Evolutionary conservation across 2,888 invertebrate species (phyloP).

Genomic region (Scaptomyza tumidula): DNA sequence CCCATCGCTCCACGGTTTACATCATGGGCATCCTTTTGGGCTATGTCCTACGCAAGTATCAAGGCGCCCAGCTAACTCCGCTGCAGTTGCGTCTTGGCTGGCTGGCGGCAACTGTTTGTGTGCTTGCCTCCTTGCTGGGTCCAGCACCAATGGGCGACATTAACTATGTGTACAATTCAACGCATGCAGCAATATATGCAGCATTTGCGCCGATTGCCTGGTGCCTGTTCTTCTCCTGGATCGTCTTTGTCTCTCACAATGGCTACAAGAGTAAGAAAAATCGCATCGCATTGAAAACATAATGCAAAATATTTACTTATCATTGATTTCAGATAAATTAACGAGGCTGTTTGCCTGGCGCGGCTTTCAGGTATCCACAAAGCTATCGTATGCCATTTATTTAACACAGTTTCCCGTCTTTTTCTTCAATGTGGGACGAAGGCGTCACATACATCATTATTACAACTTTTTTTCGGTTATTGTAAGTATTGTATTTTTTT

Average conservation of each 20-base stretch:
- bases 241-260: constrained; percentile 87
- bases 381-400: constrained; percentile 89
- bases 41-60: constrained; percentile 86
- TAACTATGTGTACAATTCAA: constrained; percentile 87
- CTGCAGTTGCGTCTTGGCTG: constrained; percentile 86
- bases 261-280: constrained; percentile 86
- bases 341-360: constrained; percentile 86
- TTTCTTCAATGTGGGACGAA: constrained; percentile 89
- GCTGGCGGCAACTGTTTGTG: constrained; percentile 85
- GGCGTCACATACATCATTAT: constrained; percentile 86
- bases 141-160: constrained; percentile 88
- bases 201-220: constrained; percentile 89
- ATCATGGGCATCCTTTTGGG: constrained; percentile 88
- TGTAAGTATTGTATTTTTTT: constrained; percentile 82
- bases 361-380: constrained; percentile 88
- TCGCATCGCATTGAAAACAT: not conserved
- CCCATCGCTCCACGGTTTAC: constrained; percentile 88
- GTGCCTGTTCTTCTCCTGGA: constrained; percentile 89
- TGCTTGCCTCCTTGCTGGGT: constrained; percentile 86
- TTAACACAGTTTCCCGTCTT: constrained; percentile 90
- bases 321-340: constrained; percentile 84
- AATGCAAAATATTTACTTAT: not conserved
- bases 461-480: constrained; percentile 86
- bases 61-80: constrained; percentile 83
- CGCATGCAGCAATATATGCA: constrained; percentile 88